Percentiles rank a stretch among this genome's conserved stretches.
These are phyloP conservation scores for Cryptocephalus moraei DNA, from an alignment of 2,888 invertebrate species.

Conservation along the genomic window DNA sequence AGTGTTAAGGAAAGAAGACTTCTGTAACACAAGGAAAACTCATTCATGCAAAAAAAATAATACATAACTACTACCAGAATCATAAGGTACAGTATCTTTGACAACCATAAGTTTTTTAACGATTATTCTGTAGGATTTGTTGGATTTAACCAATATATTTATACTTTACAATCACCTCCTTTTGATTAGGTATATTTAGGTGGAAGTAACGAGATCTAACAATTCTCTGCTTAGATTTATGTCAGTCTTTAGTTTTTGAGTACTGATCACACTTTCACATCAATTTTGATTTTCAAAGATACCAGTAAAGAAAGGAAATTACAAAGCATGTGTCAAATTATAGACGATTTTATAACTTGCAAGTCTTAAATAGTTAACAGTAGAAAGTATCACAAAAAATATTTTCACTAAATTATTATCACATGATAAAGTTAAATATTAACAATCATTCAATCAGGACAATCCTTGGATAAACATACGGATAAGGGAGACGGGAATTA, in stretches of 20 bases:
- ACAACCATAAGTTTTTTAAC: not conserved
- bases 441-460: slow-evolving; percentile 17
- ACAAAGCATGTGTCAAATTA: slow-evolving; percentile 11
- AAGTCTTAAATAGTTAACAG: slow-evolving; percentile 23
- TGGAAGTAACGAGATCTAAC: not conserved
- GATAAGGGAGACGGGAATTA: slow-evolving; percentile 15
- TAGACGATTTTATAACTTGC: slow-evolving; percentile 22
- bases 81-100: not conserved
- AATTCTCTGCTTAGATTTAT: not conserved
- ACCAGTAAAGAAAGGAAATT: not conserved
- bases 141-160: not conserved
- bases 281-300: not conserved
- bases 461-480: slow-evolving; percentile 17
- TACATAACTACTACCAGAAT: slow-evolving; percentile 2
- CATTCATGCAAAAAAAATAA: slow-evolving; percentile 25
- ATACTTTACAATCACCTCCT: not conserved
- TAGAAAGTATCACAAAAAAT: slow-evolving; percentile 31
- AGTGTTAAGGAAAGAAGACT: slow-evolving; percentile 39
- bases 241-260: not conserved
- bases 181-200: not conserved
- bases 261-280: not conserved
- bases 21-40: slow-evolving; percentile 33
- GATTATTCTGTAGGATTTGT: not conserved
- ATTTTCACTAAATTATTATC: slow-evolving; percentile 33
- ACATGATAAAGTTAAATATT: slow-evolving; percentile 25